These are phyloP conservation scores for Bothrops alternatus DNA, from an alignment of 2,797 vertebrate species.

Conservation along the genomic window DNA sequence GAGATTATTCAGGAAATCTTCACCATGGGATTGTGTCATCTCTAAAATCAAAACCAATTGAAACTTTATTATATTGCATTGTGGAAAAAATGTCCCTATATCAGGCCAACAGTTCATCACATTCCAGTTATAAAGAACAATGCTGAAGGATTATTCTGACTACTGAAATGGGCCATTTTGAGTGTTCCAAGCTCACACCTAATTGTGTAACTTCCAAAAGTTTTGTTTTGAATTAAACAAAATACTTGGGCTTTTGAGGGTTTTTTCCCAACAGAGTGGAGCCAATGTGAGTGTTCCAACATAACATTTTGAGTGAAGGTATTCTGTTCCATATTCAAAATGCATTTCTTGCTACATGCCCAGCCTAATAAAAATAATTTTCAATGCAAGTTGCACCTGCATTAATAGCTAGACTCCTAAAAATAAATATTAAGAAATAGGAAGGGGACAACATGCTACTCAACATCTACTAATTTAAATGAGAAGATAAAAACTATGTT, in stretches of 20 bases:
- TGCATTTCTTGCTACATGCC: not conserved
- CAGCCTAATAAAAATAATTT: not conserved
- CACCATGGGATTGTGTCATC: not conserved
- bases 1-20: not conserved
- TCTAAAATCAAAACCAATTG: not conserved
- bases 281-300: not conserved
- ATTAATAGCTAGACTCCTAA: not conserved
- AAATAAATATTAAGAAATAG: not conserved
- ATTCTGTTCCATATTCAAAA: not conserved
- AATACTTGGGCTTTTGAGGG: not conserved
- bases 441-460: not conserved
- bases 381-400: not conserved
- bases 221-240: not conserved
- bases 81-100: not conserved
- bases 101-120: not conserved
- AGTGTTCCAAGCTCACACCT: constrained; percentile 35
- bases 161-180: constrained; percentile 5
- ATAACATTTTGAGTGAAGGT: not conserved
- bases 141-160: constrained; percentile 13
- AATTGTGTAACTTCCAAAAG: constrained; percentile 27
- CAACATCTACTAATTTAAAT: constrained; percentile 10
- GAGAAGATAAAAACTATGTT: not conserved
- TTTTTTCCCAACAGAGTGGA: not conserved
- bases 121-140: constrained; percentile 18
- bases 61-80: not conserved